Percentiles rank a stretch among this genome's conserved stretches.
Evolutionary conservation across 2,113 vertebrate genomes (phyloP).

Genomic region (Chaenocephalus aceratus): DNA sequence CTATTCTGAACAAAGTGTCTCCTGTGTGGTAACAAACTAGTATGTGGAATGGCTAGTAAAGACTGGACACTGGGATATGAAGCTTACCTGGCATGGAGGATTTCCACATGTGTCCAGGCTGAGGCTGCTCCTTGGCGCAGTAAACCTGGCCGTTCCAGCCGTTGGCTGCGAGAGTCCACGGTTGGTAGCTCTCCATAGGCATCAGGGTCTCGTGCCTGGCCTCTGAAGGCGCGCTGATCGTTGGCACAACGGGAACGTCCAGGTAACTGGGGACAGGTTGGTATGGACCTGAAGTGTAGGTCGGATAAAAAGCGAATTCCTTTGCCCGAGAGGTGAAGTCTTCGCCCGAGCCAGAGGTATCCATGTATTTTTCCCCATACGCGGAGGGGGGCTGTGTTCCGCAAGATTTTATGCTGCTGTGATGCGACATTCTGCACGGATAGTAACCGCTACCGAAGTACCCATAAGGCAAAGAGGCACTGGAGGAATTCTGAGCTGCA

Average conservation of each 20-base stretch:
- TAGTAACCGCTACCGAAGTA: slow-evolving; percentile 98
- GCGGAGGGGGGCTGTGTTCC: slow-evolving; percentile 90
- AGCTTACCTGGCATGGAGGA: slow-evolving; percentile 92
- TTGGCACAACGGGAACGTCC: slow-evolving; percentile 95
- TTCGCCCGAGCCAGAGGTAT: slow-evolving; percentile 93
- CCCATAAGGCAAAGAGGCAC: slow-evolving; percentile 94
- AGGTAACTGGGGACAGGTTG: slow-evolving; percentile 96
- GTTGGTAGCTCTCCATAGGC: slow-evolving; percentile 97
- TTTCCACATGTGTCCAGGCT: slow-evolving; percentile 96
- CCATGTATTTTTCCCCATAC: slow-evolving; percentile 96
- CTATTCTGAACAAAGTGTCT: not conserved
- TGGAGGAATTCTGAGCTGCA: slow-evolving; percentile 92
- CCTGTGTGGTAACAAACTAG: not conserved
- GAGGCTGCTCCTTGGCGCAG: slow-evolving; percentile 96
- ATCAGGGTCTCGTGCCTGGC: slow-evolving; percentile 93
- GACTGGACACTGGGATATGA: not conserved
- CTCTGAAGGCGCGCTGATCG: slow-evolving; percentile 92
- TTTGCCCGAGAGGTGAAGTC: slow-evolving; percentile 96
- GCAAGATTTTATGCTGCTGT: slow-evolving; percentile 94
- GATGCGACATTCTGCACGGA: slow-evolving; percentile 94
- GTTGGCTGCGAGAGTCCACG: slow-evolving; percentile 93
- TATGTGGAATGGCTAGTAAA: slow-evolving; percentile 24
- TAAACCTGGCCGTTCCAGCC: slow-evolving; percentile 98
- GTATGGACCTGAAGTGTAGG: slow-evolving; percentile 94
- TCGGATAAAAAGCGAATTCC: slow-evolving; percentile 98